phyloP scores from a whole-genome alignment of 1,140 invertebrate genomes.

The Akabosia matsudoensis region DNA sequence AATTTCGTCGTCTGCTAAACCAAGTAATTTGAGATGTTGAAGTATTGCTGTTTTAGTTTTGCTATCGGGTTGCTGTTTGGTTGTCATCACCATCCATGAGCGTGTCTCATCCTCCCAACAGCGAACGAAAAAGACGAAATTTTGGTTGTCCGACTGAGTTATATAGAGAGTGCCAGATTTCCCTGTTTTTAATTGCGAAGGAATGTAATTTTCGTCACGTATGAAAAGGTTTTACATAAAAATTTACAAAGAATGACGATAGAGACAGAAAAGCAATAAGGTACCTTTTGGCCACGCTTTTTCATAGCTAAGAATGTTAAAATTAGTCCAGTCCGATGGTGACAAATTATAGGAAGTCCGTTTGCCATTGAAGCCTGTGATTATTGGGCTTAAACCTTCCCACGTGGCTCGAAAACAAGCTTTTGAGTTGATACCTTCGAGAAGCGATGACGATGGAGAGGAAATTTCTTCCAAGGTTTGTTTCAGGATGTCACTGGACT shows the following conservation, averaged over 20 bases:
- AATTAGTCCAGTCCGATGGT: neutral
- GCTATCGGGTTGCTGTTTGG: neutral
- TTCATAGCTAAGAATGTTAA: constrained; percentile 3
- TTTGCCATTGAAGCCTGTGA: neutral
- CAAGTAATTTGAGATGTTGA: neutral
- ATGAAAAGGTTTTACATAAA: neutral
- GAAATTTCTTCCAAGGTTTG: neutral
- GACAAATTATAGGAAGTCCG: neutral
- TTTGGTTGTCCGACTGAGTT: constrained; percentile 1
- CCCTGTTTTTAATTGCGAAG: neutral
- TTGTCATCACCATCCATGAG: constrained; percentile 1
- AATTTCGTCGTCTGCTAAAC: neutral
- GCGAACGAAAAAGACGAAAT: constrained; percentile 10
- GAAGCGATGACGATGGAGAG: neutral
- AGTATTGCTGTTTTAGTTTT: neutral
- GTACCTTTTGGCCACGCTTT: neutral
- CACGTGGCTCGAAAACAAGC: constrained; percentile 3
- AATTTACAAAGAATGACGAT: neutral
- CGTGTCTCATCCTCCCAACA: neutral
- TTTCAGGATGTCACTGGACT: constrained; percentile 10
- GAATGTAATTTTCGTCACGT: neutral
- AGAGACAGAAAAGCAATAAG: too few species aligned
- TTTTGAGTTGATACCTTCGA: neutral
- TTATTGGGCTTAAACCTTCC: neutral
- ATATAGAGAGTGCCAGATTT: neutral